Evolutionary conservation across 1,140 invertebrate genomes (phyloP).

Genomic region (Nephotettix cincticeps): DNA sequence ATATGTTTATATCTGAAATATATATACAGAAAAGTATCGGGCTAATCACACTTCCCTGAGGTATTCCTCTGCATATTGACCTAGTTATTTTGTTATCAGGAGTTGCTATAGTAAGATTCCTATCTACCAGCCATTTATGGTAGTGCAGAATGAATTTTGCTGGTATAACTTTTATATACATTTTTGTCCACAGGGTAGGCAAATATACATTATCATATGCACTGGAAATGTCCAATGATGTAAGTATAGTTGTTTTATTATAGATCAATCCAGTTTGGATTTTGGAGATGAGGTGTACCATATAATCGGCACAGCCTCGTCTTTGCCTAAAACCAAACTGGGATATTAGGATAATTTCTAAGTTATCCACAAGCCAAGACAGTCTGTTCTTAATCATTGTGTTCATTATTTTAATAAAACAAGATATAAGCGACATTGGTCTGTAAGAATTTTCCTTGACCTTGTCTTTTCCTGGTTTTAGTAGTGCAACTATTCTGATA

Average conservation of each 20-base stretch:
- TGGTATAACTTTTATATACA: neutral
- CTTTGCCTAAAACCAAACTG: neutral
- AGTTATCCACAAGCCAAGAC: neutral
- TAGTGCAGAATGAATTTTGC: neutral
- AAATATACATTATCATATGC: neutral
- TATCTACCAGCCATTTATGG: neutral
- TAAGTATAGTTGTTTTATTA: neutral
- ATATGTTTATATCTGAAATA: neutral
- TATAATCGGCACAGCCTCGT: neutral
- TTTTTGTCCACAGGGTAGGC: neutral
- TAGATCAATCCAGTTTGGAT: neutral
- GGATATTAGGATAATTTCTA: neutral
- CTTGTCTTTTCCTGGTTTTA: neutral
- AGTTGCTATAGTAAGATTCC: neutral
- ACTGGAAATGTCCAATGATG: neutral
- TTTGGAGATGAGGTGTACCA: neutral
- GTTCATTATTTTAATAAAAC: constrained; percentile 6
- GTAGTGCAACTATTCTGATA: neutral
- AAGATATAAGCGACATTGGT: neutral
- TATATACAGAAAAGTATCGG: neutral
- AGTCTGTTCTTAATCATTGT: neutral
- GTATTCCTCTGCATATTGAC: neutral
- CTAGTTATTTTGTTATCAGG: neutral
- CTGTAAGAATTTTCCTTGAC: neutral
- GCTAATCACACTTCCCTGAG: neutral